phyloP scores from a whole-genome alignment of 2,113 vertebrate species.

The Lutjanus erythropterus region DNA sequence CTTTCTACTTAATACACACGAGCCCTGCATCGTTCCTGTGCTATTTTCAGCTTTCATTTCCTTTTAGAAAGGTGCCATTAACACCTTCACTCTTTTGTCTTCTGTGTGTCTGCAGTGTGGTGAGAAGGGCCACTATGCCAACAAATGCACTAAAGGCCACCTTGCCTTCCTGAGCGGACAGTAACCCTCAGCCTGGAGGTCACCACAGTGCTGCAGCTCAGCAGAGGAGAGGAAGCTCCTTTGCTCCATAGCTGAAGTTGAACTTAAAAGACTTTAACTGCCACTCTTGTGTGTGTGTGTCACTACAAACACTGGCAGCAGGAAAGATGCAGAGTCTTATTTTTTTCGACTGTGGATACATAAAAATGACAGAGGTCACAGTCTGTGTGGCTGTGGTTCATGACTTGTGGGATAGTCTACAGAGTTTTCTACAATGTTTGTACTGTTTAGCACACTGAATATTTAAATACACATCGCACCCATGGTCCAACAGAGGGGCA shows the following conservation, averaged over 20 bases:
- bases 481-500: constrained; percentile 12
- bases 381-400: neutral
- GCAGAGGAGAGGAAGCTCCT: constrained; percentile 5
- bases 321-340: constrained; percentile 11
- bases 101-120: constrained; percentile 89
- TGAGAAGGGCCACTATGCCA: constrained; percentile 99
- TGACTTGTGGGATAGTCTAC: neutral
- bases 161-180: constrained; percentile 98
- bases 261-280: constrained; percentile 41
- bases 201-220: constrained; percentile 9
- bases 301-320: neutral
- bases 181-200: constrained; percentile 73
- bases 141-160: constrained; percentile 99
- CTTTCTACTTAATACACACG: no score
- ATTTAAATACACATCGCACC: constrained; percentile 7
- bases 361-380: neutral
- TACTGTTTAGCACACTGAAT: constrained; percentile 19
- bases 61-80: neutral
- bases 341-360: constrained; percentile 17
- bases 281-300: neutral
- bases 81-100: constrained; percentile 31
- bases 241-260: constrained; percentile 14
- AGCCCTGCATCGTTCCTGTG: neutral
- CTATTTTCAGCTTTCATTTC: neutral
- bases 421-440: constrained; percentile 40